phyloP scores from a whole-genome alignment of 2,888 invertebrate species.

The Amiota minor region DNA sequence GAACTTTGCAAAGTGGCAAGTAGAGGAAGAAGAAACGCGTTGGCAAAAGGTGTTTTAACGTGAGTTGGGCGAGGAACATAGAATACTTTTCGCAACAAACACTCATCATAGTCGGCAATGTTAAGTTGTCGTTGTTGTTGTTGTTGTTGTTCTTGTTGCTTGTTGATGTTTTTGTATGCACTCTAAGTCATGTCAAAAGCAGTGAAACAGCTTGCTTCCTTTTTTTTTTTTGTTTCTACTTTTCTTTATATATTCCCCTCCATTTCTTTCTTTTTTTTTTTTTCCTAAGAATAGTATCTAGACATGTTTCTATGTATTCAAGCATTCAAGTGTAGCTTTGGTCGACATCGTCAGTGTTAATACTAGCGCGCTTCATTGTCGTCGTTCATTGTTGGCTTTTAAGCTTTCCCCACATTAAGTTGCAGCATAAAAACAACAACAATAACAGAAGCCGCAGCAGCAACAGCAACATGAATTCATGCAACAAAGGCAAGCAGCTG shows the following conservation, averaged over 20 bases:
- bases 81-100: constrained; percentile 16
- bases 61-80: background rate
- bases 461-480: constrained; percentile 22
- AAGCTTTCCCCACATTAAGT: background rate
- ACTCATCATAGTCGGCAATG: constrained; percentile 21
- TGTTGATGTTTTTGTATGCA: constrained; percentile 8
- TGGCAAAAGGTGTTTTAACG: constrained; percentile 18
- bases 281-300: constrained; percentile 1
- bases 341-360: constrained; percentile 12
- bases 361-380: background rate
- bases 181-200: constrained; percentile 23
- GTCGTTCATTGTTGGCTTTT: background rate
- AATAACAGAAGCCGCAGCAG: constrained; percentile 43
- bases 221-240: background rate
- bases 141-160: constrained; percentile 22
- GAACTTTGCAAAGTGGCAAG: background rate
- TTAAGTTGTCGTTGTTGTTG: background rate
- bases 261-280: background rate
- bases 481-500: constrained; percentile 51
- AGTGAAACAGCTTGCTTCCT: background rate
- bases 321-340: constrained; percentile 21
- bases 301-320: background rate
- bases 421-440: no score
- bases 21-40: background rate
- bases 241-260: background rate